Percentiles rank a stretch among this genome's conserved stretches.
Evolutionary conservation across 2,797 vertebrate genomes (phyloP).

Genomic region (Enteromius treurensis): DNA sequence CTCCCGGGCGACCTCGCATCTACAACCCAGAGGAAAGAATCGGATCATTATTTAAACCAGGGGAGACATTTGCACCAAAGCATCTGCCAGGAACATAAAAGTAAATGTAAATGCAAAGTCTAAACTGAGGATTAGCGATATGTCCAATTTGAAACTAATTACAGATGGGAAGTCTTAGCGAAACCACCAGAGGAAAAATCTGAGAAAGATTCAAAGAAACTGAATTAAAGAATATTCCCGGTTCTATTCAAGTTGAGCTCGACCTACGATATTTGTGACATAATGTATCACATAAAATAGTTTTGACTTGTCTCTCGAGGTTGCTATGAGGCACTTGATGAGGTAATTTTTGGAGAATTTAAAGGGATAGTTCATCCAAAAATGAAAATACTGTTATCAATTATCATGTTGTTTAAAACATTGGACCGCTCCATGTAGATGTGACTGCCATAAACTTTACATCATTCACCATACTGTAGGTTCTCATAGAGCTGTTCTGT

Average conservation of each 20-base stretch:
- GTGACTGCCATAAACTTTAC: too few species aligned
- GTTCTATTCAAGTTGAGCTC: not conserved
- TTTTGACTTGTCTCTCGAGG: not conserved
- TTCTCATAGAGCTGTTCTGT: too few species aligned
- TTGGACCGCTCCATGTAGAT: too few species aligned
- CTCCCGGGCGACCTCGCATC: constrained; percentile 17
- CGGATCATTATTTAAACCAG: constrained; percentile 55
- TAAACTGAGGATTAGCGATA: constrained; percentile 53
- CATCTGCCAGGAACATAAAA: constrained; percentile 29
- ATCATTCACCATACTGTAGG: too few species aligned
- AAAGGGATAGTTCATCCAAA: not conserved
- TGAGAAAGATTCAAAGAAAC: constrained; percentile 68
- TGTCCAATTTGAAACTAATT: constrained; percentile 42
- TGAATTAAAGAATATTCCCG: not conserved
- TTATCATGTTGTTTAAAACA: not conserved
- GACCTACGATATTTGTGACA: not conserved
- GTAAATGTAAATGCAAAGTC: constrained; percentile 18
- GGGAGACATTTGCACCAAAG: constrained; percentile 43
- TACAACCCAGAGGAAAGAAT: constrained; percentile 35
- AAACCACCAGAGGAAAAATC: constrained; percentile 54
- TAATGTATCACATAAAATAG: not conserved
- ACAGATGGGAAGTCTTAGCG: constrained; percentile 25
- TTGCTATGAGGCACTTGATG: not conserved
- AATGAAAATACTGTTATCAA: not conserved
- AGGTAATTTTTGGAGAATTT: not conserved